These are phyloP conservation scores for Progne subis DNA, from an alignment of 2,113 vertebrate genomes.

Conservation along the genomic window DNA sequence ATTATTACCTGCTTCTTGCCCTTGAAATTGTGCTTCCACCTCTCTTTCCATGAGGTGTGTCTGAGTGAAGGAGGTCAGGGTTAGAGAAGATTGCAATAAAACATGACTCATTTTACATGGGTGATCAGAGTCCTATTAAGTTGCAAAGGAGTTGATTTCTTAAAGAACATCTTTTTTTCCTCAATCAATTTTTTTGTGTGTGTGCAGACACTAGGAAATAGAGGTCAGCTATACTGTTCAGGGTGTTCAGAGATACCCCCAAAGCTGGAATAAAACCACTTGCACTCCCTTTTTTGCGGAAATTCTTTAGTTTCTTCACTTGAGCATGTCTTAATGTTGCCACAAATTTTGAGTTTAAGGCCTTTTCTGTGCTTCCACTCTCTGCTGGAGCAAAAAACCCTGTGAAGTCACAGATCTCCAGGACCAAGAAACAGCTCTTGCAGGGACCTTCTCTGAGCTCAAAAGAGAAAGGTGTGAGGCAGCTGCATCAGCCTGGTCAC, in stretches of 20 bases:
- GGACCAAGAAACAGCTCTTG: not conserved
- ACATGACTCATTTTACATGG: slow-evolving; percentile 63
- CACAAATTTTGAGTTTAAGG: not conserved
- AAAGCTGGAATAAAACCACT: slow-evolving; percentile 31
- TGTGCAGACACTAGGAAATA: not conserved
- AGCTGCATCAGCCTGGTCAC: not conserved
- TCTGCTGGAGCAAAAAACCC: not conserved
- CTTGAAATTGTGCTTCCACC: slow-evolving; percentile 79
- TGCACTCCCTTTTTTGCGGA: not conserved
- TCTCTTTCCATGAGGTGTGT: slow-evolving; percentile 63
- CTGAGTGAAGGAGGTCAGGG: slow-evolving; percentile 60
- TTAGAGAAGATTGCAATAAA: slow-evolving; percentile 59
- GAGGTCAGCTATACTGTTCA: not conserved
- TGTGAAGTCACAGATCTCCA: not conserved
- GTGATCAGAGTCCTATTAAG: slow-evolving; percentile 57
- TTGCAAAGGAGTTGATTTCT: slow-evolving; percentile 55
- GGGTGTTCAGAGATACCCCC: not conserved
- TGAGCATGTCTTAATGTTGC: not conserved
- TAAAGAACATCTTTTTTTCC: slow-evolving; percentile 17
- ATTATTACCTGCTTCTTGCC: slow-evolving; percentile 83
- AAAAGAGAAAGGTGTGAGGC: not conserved
- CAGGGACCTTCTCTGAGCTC: not conserved
- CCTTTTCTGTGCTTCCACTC: not conserved
- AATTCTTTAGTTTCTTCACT: slow-evolving; percentile 31
- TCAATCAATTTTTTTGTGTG: not conserved